Evolutionary conservation across 2,113 vertebrate species (phyloP), one percentile per base, ranked within the genome.

Genomic region (Tachysurus fulvidraco): DNA sequence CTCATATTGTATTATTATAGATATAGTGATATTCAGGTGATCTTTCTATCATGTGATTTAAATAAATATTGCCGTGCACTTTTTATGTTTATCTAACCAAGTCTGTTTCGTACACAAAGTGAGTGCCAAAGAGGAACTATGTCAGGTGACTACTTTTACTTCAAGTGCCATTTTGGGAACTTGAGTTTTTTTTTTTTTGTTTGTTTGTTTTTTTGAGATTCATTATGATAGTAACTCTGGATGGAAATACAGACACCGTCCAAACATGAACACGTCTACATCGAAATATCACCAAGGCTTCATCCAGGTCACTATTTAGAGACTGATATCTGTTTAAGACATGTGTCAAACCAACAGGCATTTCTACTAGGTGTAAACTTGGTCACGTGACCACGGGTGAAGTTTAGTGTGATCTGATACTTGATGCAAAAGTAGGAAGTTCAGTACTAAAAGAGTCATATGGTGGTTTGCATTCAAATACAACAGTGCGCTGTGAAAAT

Each of bases 151-250:
- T 79, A 44, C 86, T 89, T 78, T 91, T 82, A 84, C 89, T 88
- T 83, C 11, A 69, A 74, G 84, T 83, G 57, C 57, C 14, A 59
- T 89, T 88, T 90, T 36, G 84, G 88, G 89, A 91, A 90, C 67
- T 88, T 82, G 25, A 82, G 65, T 36, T 36, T 36, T 36, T 1
- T 36, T 36, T 36, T 36, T 36, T 36, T 36, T 36, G 36, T 36
- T 36, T 36, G 1, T 36, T 36, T 36, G 1, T 2, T 36, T 36
- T 36, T 36, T 36, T 36, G 36, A 36, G 74, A 87, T 73, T 78
- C 82, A 83, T 30, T 69, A 28, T 14, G 44, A 77, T 81, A 81
- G 86, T 84, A 85, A 89, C 21, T 77, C 76, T 73, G 83, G 36
- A 67, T 71, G n/a, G 44, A 67, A 89, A 76, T 52, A 12, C 41